Base-by-base conservation (phyloP, 2,888 invertebrate species). In the Neoaliturus tenellus region DNA sequence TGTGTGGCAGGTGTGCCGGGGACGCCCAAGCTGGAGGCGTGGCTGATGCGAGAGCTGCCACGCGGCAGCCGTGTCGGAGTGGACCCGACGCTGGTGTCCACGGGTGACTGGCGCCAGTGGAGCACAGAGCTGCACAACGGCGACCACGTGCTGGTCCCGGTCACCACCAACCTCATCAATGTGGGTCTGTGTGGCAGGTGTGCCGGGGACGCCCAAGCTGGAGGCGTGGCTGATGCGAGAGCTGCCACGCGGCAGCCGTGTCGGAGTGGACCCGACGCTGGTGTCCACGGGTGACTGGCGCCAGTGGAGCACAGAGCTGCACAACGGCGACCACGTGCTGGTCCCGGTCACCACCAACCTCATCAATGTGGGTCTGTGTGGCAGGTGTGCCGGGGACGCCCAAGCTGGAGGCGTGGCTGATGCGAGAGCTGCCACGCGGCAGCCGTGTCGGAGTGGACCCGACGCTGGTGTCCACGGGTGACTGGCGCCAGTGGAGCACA, bases 361-460 rank as follows among this genome's bases (percentile, higher is more conserved):
- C n/a, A n/a, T n/a, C n/a, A n/a, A n/a, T n/a, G n/a, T n/a, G n/a
- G n/a, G n/a, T 39, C 39, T 39, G 39, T 73, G 35, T 69, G 33
- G 1, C 62, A 93, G 94, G 95, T 0, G 88, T 94, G 0, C 92
- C 93, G 0, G 92, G 93, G 0, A 95, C 95, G 0, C 94, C 93
- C 0, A 92, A 93, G 0, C 92, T 93, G 90, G 94, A 93, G 67
- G 93, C 93, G 86, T 98, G 98, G 98, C 89, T 98, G 85, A 90
- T 92, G 1, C 90, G 92, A 55, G 93, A 93, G 88, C 90, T 96
- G 67, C 91, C 93, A 25, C 89, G 91, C 3, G 95, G 95, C 6
- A 93, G 95, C 0, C 90, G 91, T 0, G 94, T 98, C 12, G 97
- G 96, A 0, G 95, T 95, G 0, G 97, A 98, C 90, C 95, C 97